Conservation (phyloP, 2,888 invertebrate genomes). For the Cephus runcator region DNA sequence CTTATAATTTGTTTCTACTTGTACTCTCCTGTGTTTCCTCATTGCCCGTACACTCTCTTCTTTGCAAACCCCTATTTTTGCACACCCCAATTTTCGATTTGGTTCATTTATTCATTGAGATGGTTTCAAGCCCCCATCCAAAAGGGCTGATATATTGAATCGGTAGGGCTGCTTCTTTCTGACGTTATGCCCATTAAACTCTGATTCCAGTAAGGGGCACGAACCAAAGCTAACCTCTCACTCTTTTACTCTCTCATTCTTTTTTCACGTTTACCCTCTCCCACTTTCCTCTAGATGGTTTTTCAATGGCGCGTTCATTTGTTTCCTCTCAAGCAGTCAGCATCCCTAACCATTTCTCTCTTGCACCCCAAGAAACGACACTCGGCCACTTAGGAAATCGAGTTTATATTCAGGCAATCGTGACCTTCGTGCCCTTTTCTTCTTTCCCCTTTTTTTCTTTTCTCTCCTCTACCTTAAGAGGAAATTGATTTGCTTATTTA, state of each 20-base stretch:
- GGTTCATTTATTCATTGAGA: slow-evolving; percentile 31
- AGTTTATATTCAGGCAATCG: slow-evolving; percentile 30
- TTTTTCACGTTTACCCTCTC: not conserved
- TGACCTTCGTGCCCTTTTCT: slow-evolving; percentile 21
- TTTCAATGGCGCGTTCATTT: slow-evolving; percentile 51
- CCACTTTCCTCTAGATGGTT: slow-evolving; percentile 37
- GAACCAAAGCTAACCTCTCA: slow-evolving; percentile 38
- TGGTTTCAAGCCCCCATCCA: not conserved
- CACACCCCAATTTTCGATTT: slow-evolving; percentile 26
- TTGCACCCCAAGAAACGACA: slow-evolving; percentile 25
- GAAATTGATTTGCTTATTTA: not conserved
- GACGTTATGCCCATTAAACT: slow-evolving; percentile 52
- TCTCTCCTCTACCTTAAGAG: not conserved
- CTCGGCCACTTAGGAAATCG: slow-evolving; percentile 29
- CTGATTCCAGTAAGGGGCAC: slow-evolving; percentile 42
- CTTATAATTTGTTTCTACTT: not conserved
- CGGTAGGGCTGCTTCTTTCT: slow-evolving; percentile 43
- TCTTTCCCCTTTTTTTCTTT: not conserved
- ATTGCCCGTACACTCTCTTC: slow-evolving; percentile 7
- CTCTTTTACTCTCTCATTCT: not conserved
- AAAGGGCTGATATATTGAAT: slow-evolving; percentile 45
- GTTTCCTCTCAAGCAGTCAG: slow-evolving; percentile 28
- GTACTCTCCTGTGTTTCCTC: not conserved
- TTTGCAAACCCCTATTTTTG: slow-evolving; percentile 8
- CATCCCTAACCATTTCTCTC: not conserved